Conservation (phyloP, 92 coral and sea anemone species). For the Actinernus sp. region DNA sequence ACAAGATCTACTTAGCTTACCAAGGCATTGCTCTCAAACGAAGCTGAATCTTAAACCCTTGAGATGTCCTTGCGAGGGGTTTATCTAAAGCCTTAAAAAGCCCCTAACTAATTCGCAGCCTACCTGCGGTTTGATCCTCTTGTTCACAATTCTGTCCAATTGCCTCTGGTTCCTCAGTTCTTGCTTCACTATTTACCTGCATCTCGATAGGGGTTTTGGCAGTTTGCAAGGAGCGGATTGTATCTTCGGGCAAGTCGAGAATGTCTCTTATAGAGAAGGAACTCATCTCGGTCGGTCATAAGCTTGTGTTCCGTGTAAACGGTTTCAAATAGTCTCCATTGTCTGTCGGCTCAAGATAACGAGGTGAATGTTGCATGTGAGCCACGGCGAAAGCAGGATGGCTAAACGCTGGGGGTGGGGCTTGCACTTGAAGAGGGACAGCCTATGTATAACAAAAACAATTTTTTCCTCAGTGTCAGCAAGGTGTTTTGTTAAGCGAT, state of each 20-base stretch:
- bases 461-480: conserved; percentile 82
- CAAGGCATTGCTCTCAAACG: too few species aligned
- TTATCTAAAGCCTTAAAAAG: too few species aligned
- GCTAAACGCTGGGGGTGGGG: conserved; percentile 80
- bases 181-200: not conserved
- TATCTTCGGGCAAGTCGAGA: conserved; percentile 87
- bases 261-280: conserved; percentile 88
- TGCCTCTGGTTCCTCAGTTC: not conserved
- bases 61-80: too few species aligned
- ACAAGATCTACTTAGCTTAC: too few species aligned
- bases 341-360: conserved; percentile 64
- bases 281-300: conserved; percentile 52
- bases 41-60: too few species aligned
- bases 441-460: conserved; percentile 86
- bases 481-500: conserved; percentile 87
- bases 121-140: too few species aligned
- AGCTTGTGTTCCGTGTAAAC: conserved; percentile 65
- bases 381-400: conserved; percentile 71
- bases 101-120: too few species aligned
- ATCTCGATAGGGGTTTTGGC: conserved; percentile 8
- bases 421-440: conserved; percentile 79
- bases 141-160: not conserved
- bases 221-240: conserved; percentile 69
- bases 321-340: conserved; percentile 3
- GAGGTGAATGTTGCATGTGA: conserved; percentile 61